Evolutionary conservation across 2,797 vertebrate genomes (phyloP).

Genomic region (Danio albolineatus): DNA sequence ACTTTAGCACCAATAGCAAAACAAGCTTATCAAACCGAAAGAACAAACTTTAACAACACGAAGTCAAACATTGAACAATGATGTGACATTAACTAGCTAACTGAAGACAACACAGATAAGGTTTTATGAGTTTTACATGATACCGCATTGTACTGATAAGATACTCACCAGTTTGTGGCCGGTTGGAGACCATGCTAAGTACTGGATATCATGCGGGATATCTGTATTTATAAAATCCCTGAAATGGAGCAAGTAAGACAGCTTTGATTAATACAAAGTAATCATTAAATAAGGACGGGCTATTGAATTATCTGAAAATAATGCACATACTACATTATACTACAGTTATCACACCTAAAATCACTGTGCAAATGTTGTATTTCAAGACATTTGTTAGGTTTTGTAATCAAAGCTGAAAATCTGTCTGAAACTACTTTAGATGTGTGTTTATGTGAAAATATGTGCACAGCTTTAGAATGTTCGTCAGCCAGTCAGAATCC

Average conservation of each 20-base stretch:
- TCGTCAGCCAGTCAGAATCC: neutral
- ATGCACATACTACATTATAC: too few relatives aligned
- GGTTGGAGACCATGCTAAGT: constrained; percentile 88
- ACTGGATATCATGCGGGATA: constrained; percentile 86
- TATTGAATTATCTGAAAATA: too few relatives aligned
- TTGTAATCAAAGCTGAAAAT: too few relatives aligned
- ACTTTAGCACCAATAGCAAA: too few relatives aligned
- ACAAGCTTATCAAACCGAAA: neutral
- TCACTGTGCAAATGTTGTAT: too few relatives aligned
- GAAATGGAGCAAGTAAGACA: constrained; percentile 53
- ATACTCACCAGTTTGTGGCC: constrained; percentile 91
- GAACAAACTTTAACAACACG: neutral
- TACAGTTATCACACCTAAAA: too few relatives aligned
- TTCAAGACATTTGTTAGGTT: too few relatives aligned
- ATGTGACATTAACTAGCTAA: neutral
- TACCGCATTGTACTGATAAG: neutral
- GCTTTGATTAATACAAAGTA: neutral
- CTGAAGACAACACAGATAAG: neutral
- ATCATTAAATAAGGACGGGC: neutral
- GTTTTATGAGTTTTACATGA: neutral
- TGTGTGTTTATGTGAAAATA: too few relatives aligned
- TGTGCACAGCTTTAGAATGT: too few relatives aligned
- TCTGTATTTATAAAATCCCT: constrained; percentile 79
- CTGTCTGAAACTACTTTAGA: too few relatives aligned
- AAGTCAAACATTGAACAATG: neutral